Evolutionary conservation across 2,888 invertebrate genomes (phyloP).

Genomic region (Oligia strigilis): DNA sequence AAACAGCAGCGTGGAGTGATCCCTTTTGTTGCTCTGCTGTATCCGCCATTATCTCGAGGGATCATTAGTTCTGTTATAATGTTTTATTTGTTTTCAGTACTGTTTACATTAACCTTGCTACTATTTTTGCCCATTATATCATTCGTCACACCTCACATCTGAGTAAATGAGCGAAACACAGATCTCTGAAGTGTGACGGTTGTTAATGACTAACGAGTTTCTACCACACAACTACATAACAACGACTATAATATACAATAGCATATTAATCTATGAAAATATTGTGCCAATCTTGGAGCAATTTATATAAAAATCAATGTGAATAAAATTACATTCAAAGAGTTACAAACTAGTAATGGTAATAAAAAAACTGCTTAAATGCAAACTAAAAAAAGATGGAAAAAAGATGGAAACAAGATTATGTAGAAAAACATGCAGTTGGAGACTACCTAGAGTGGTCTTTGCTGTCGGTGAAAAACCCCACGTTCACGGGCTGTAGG

Average conservation of each 20-base stretch:
- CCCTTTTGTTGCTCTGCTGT: background rate
- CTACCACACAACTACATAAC: slow-evolving; percentile 4
- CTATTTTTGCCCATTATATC: slow-evolving; percentile 52
- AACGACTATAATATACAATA: slow-evolving; percentile 10
- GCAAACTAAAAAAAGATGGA: too few species aligned
- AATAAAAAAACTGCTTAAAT: too few species aligned
- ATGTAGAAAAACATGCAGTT: too few species aligned
- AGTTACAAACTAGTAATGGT: too few species aligned
- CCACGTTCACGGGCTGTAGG: background rate
- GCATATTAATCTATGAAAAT: slow-evolving; percentile 17
- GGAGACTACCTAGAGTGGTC: background rate
- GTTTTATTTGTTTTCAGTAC: slow-evolving; percentile 41
- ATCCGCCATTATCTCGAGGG: background rate
- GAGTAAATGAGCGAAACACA: slow-evolving; percentile 57
- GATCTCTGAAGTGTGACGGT: slow-evolving; percentile 53
- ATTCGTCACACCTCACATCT: slow-evolving; percentile 59
- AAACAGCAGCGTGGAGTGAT: background rate
- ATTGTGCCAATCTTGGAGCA: slow-evolving; percentile 4
- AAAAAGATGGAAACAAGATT: too few species aligned
- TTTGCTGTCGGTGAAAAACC: background rate
- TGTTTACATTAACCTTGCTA: slow-evolving; percentile 53
- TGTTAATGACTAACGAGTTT: slow-evolving; percentile 23
- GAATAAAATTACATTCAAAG: background rate
- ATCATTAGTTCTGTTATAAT: slow-evolving; percentile 20
- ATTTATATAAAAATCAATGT: background rate